A percentile compares a stretch with the other conserved stretches of the same genome.
Conservation (phyloP, 2,797 vertebrate genomes). For the Podargus strigoides region DNA sequence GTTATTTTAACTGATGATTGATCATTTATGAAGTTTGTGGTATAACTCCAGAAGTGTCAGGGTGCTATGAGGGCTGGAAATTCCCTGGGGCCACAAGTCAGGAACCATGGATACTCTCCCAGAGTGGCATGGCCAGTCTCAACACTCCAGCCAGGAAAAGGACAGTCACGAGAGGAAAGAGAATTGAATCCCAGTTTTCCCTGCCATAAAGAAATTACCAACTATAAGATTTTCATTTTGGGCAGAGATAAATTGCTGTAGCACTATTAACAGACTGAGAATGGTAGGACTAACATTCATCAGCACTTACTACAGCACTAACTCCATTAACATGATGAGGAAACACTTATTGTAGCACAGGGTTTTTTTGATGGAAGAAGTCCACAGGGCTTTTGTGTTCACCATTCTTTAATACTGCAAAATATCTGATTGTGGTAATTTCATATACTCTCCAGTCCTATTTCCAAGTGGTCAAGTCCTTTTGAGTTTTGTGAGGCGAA, state of each 20-base stretch:
- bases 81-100: background rate
- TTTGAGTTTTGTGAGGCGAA: background rate
- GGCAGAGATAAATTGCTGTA: background rate
- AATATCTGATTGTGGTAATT: background rate
- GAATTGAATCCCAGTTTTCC: background rate
- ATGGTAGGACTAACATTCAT: background rate
- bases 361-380: fast-evolving
- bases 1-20: background rate
- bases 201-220: background rate
- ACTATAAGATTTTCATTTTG: background rate
- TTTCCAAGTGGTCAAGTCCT: background rate
- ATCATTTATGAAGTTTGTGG: background rate
- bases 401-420: background rate
- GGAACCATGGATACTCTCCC: background rate
- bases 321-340: fast-evolving
- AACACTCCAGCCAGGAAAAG: background rate
- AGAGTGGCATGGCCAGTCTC: background rate
- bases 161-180: background rate
- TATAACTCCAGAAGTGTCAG: background rate
- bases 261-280: background rate
- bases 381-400: background rate
- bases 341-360: background rate
- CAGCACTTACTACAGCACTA: background rate
- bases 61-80: fast-evolving
- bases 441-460: background rate